A percentile compares a stretch with the other conserved stretches of the same genome.
phyloP scores from a whole-genome alignment of 1,140 invertebrate genomes.

The Drosophila biarmipes region DNA sequence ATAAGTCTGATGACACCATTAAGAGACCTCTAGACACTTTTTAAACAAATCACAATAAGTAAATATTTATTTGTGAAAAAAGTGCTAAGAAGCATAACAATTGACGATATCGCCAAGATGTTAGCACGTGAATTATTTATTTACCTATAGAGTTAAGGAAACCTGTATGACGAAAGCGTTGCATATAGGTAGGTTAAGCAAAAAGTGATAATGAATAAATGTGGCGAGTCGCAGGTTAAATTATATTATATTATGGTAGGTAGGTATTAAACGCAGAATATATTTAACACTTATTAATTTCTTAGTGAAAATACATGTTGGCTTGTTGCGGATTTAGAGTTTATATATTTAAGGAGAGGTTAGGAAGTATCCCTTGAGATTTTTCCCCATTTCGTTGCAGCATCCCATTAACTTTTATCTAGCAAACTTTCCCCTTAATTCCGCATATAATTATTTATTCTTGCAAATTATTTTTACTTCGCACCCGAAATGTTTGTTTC shows the following conservation, averaged over 20 bases:
- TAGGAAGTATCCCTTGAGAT: neutral
- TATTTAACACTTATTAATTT: neutral
- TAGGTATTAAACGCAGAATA: neutral
- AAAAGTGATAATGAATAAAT: neutral
- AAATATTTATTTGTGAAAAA: slow-evolving; percentile 7
- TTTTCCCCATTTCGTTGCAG: neutral
- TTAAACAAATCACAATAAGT: slow-evolving; percentile 4
- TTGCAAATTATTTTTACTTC: slow-evolving; percentile 36
- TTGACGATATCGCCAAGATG: slow-evolving; percentile 27
- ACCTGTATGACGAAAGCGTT: neutral
- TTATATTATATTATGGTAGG: neutral
- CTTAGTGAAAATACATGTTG: no score
- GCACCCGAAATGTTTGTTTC: slow-evolving; percentile 23
- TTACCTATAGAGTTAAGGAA: neutral
- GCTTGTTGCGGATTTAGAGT: neutral
- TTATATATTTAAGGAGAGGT: neutral
- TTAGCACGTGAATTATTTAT: slow-evolving; percentile 24
- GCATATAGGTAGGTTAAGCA: neutral
- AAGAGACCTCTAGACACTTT: neutral
- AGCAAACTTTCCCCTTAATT: slow-evolving; percentile 15
- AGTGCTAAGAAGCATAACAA: slow-evolving; percentile 18
- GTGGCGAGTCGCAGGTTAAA: neutral
- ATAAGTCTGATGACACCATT: neutral
- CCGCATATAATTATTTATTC: slow-evolving; percentile 28
- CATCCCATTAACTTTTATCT: slow-evolving; percentile 24